phyloP scores from a whole-genome alignment of 2,113 vertebrate species.

The Scophthalmus maximus region DNA sequence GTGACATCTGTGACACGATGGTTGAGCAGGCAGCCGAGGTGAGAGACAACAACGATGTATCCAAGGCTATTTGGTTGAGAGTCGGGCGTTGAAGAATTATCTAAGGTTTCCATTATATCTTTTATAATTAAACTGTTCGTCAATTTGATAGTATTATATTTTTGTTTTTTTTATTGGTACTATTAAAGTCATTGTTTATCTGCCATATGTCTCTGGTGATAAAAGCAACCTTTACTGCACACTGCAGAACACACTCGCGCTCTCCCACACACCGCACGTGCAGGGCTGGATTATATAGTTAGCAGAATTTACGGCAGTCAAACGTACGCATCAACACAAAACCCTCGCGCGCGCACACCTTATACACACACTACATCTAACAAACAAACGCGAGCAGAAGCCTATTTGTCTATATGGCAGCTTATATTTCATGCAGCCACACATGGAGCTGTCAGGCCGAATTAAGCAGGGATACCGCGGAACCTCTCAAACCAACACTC shows the following conservation, averaged over 20 bases:
- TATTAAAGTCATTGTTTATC: neutral
- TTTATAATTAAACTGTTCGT: neutral
- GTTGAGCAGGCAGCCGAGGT: neutral
- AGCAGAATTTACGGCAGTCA: conserved; percentile 27
- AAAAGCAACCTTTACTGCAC: conserved; percentile 23
- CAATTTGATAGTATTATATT: neutral
- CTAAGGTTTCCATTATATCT: neutral
- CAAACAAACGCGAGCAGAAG: conserved; percentile 19
- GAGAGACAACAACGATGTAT: neutral
- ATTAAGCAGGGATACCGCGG: conserved; percentile 28
- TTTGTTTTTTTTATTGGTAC: neutral
- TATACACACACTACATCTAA: conserved; percentile 2
- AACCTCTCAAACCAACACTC: conserved; percentile 24
- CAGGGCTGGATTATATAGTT: no score
- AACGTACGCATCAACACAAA: conserved; percentile 1
- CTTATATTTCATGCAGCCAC: conserved; percentile 41
- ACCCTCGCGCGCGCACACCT: neutral
- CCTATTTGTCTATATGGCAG: conserved; percentile 48
- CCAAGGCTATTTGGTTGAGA: neutral
- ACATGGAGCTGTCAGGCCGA: conserved; percentile 18
- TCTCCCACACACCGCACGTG: neutral
- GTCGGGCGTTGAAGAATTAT: neutral
- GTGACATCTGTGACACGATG: neutral
- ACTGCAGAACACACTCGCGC: conserved; percentile 9
- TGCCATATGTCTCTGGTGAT: conserved; percentile 7